Evolutionary conservation across 1,140 invertebrate genomes (phyloP).

Genomic region (Tigriopus japonicus): DNA sequence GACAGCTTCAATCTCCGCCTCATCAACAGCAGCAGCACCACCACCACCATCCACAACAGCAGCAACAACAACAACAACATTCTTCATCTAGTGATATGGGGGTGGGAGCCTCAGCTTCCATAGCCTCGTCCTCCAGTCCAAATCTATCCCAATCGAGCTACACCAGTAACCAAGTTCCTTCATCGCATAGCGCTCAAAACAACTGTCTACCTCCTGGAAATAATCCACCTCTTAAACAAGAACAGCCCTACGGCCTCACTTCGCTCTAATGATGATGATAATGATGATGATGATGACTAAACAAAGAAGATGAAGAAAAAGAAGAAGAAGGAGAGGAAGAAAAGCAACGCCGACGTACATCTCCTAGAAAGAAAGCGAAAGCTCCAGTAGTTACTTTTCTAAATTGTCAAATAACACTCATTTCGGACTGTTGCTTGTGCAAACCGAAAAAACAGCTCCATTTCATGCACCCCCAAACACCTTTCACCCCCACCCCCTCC

Average conservation of each 20-base stretch:
- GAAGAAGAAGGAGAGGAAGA: no score
- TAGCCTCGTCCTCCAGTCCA: no score
- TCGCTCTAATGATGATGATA: background rate
- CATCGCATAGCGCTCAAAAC: background rate
- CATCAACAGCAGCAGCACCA: constrained; percentile 12
- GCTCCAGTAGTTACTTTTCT: no score
- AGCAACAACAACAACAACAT: constrained; percentile 14
- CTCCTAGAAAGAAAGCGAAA: no score
- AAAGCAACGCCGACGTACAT: no score
- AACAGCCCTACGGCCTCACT: constrained; percentile 11
- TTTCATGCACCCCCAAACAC: no score
- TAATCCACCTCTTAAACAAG: constrained; percentile 4
- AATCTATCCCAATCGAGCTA: background rate
- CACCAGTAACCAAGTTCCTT: background rate
- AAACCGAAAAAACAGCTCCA: no score
- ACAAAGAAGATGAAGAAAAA: background rate
- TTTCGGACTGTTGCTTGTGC: no score
- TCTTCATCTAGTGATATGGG: constrained; percentile 4
- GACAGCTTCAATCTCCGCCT: constrained; percentile 19
- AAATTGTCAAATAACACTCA: no score
- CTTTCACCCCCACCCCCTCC: no score
- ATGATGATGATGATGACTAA: background rate
- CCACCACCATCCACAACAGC: constrained; percentile 13
- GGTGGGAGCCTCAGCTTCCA: constrained; percentile 14
- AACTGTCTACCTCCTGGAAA: background rate